Conservation (phyloP, 2,113 vertebrate species). For the Phrynosoma blainvillii region DNA sequence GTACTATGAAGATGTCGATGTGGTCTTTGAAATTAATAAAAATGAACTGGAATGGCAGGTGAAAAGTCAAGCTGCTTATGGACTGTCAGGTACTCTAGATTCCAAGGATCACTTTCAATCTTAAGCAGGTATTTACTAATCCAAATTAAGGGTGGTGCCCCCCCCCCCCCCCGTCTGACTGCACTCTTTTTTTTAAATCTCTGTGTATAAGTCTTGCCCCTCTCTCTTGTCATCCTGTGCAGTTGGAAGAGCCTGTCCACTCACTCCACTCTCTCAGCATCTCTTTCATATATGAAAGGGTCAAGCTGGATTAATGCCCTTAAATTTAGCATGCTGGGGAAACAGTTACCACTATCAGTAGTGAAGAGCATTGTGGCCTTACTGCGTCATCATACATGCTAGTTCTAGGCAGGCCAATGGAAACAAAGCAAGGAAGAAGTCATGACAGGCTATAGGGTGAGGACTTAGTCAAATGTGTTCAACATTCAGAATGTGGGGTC, state of each 20-base stretch:
- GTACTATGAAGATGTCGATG: slow-evolving; percentile 68
- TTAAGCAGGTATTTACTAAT: slow-evolving; percentile 28
- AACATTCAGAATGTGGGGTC: too few species aligned
- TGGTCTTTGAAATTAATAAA: slow-evolving; percentile 72
- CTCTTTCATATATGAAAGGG: neutral
- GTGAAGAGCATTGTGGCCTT: neutral
- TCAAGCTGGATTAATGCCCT: neutral
- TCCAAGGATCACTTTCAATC: neutral
- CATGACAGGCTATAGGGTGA: neutral
- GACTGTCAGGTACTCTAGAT: slow-evolving; percentile 77
- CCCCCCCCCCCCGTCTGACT: rapidly evolving
- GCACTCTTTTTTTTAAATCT: neutral
- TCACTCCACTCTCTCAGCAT: too few species aligned
- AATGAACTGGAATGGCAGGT: slow-evolving; percentile 77
- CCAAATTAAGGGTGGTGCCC: neutral
- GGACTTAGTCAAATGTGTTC: neutral
- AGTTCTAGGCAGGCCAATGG: neutral
- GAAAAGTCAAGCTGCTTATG: slow-evolving; percentile 67
- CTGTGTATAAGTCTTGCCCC: neutral
- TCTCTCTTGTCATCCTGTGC: neutral
- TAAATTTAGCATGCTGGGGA: neutral
- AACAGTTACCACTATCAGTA: neutral
- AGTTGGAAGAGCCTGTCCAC: neutral
- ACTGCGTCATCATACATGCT: neutral
- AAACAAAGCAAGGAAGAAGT: too few species aligned